Conservation (phyloP, 1,140 invertebrate genomes). For the Brachionus plicatilis region DNA sequence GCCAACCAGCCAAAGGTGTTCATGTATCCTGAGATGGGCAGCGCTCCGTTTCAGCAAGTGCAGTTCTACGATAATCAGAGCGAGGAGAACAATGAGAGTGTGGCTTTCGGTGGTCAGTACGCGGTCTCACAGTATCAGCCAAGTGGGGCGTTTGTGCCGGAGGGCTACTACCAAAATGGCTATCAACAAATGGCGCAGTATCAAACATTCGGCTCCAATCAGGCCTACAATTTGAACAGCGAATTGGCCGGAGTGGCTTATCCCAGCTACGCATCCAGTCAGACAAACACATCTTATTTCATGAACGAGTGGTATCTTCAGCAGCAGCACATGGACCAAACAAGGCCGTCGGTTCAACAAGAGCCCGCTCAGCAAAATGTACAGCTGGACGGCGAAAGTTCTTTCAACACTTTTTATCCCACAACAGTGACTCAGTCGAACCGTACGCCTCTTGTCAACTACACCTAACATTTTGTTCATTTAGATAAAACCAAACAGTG, state of each 20-base stretch:
- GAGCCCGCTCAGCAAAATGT: neutral
- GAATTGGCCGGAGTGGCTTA: neutral
- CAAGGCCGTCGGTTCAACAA: neutral
- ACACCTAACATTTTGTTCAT: neutral
- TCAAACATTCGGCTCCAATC: neutral
- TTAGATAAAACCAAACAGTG: constrained; percentile 5
- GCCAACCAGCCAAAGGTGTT: neutral
- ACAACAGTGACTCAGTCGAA: neutral
- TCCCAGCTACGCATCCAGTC: neutral
- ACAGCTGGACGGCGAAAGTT: neutral
- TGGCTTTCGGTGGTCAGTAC: neutral
- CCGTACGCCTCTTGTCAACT: neutral
- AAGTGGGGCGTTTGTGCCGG: neutral
- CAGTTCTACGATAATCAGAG: neutral
- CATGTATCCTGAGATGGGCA: neutral
- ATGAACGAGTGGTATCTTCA: constrained; percentile 20
- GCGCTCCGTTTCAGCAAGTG: neutral
- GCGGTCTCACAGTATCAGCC: neutral
- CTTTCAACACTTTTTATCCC: neutral
- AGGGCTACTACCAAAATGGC: neutral
- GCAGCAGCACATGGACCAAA: neutral
- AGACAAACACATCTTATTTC: constrained; percentile 4
- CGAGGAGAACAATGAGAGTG: neutral
- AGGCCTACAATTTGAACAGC: neutral
- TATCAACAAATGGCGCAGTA: neutral